Evolutionary conservation across 2,797 vertebrate species (phyloP).

Genomic region (Pseudochromis fuscus): DNA sequence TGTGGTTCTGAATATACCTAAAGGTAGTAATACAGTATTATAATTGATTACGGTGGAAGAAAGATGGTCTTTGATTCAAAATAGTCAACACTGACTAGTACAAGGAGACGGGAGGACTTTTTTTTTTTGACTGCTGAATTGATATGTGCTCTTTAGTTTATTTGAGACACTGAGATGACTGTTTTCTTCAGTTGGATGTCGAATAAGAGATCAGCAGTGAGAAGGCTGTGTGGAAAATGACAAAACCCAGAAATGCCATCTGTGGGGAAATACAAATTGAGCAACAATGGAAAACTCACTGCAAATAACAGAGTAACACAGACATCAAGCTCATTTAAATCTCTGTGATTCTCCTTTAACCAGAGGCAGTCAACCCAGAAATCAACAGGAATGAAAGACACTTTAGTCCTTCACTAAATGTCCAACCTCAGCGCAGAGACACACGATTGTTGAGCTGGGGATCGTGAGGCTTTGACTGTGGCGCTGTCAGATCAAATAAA

Average conservation of each 20-base stretch:
- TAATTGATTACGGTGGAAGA: no score
- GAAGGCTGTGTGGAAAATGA: not conserved
- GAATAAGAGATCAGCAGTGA: no score
- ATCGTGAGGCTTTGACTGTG: conserved; percentile 36
- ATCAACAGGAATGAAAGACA: no score
- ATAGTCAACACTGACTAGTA: no score
- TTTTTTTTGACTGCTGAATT: no score
- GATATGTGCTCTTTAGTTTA: no score
- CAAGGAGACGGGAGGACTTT: no score
- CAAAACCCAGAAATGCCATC: not conserved
- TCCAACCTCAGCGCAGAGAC: not conserved
- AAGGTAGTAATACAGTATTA: no score
- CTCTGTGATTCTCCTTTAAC: not conserved
- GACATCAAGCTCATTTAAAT: not conserved
- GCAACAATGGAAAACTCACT: not conserved
- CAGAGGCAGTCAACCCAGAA: not conserved
- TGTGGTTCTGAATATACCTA: no score
- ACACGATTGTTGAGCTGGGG: conserved; percentile 20
- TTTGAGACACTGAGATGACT: no score
- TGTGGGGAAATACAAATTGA: not conserved
- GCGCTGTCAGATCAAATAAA: conserved; percentile 54
- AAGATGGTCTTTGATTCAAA: no score
- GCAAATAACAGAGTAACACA: not conserved
- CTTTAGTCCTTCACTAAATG: not conserved
- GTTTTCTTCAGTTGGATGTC: no score